A percentile compares a stretch with the other conserved stretches of the same genome.
phyloP scores from a whole-genome alignment of 2,888 invertebrate genomes.

The Podabrus alpinus region DNA sequence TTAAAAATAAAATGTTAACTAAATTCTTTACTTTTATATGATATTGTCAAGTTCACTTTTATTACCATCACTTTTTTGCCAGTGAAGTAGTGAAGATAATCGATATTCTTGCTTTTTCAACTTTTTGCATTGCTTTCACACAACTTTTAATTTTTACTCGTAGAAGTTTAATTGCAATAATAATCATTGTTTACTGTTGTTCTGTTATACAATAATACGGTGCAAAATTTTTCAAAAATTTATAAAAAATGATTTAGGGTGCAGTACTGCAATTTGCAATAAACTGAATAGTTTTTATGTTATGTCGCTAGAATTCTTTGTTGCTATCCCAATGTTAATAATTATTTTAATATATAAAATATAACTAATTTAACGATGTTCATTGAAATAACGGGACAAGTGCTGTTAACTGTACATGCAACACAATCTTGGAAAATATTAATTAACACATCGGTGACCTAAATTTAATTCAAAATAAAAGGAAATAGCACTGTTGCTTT shows the following conservation, averaged over 20 bases:
- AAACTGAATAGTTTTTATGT: too few relatives aligned
- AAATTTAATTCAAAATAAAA: constrained; percentile 30
- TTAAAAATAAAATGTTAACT: background rate
- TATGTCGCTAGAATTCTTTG: background rate
- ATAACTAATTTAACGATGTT: constrained; percentile 26
- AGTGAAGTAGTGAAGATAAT: background rate
- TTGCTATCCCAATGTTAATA: background rate
- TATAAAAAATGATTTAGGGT: too few relatives aligned
- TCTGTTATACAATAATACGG: too few relatives aligned
- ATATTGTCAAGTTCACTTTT: background rate
- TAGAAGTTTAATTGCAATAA: background rate
- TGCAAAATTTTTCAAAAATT: too few relatives aligned
- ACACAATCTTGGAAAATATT: constrained; percentile 44
- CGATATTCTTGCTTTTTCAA: background rate
- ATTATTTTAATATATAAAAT: background rate
- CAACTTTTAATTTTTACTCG: background rate
- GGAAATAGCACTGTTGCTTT: constrained; percentile 9
- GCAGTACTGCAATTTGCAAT: too few relatives aligned
- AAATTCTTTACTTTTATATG: background rate
- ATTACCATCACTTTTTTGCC: background rate
- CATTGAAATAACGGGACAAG: constrained; percentile 42
- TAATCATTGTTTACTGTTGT: background rate
- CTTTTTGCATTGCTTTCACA: background rate
- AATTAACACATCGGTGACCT: constrained; percentile 43
- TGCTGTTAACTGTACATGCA: constrained; percentile 44